Evolutionary conservation across 2,797 vertebrate species (phyloP), one percentile per base, ranked within the genome.

Genomic region (Gadopsis bispinosus): DNA sequence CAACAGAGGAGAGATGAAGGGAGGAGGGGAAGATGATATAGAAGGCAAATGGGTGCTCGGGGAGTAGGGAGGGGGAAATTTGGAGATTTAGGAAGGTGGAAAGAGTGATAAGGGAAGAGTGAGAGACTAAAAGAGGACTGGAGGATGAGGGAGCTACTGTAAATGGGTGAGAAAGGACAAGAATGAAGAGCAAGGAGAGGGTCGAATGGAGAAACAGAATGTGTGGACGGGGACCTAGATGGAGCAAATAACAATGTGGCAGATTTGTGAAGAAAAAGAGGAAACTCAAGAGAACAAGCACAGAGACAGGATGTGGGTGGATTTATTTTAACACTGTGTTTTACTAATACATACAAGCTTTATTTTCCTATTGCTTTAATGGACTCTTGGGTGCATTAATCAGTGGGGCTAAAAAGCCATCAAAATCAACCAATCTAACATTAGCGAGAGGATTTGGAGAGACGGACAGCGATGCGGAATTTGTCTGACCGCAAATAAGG

Each of bases 71-170:
- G 29, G 65, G 47, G 39, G 51, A 84, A 81, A 80, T 70, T 80
- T 70, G 73, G 81, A 83, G 80, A 84, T 88, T 84, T 80, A 75
- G 75, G 53, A 64, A 74, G 73, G 79, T 64, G 63, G 35, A 74
- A 80, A 70, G 64, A 69, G 82, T 35, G 45, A 76, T 80, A 64
- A 68, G 43, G 53, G 37, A 66, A 56, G 17, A 67, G 56, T 16
- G 31, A 63, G 22, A 39, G 69, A 35, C 62, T 43, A 17, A 85
- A 80, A 77, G 62, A 63, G 59, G 48, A 61, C n/a, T 50, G 11
- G n/a, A 62, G 37, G 77, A 62, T 29, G 66, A 63, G 39, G 48
- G 37, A 70, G 58, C 53, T 17, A 29, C 35, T 66, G 35, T 43
- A 35, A 45, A 73, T 73, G 47, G 55, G 39, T 48, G 48, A 66